phyloP scores from a whole-genome alignment of 1,140 invertebrate genomes.

The Andrena cerasifolii region DNA sequence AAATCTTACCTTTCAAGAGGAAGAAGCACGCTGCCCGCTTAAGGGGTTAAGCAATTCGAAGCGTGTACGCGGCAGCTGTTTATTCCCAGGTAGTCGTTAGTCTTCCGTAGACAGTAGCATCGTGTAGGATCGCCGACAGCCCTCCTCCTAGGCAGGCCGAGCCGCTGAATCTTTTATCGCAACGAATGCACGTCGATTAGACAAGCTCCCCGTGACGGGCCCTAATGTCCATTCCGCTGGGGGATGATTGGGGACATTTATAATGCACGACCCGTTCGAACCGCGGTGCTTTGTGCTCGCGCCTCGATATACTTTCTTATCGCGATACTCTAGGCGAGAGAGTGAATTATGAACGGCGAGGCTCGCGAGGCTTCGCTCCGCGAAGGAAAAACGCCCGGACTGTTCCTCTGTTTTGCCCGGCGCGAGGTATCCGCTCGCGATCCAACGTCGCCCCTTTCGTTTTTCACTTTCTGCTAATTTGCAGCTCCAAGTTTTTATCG shows the following conservation, averaged over 20 bases:
- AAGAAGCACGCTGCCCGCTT: background rate
- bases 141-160: slow-evolving; percentile 17
- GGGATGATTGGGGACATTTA: slow-evolving; percentile 39
- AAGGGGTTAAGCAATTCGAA: background rate
- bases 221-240: background rate
- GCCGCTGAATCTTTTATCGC: slow-evolving; percentile 56
- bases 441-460: background rate
- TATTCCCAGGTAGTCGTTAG: slow-evolving; percentile 56
- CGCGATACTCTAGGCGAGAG: background rate
- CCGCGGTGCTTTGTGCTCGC: background rate
- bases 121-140: slow-evolving; percentile 32
- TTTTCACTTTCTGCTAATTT: background rate
- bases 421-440: background rate
- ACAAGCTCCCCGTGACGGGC: slow-evolving; percentile 48
- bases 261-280: slow-evolving; percentile 26
- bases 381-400: background rate
- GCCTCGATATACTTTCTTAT: slow-evolving; percentile 13
- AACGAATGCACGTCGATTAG: slow-evolving; percentile 51
- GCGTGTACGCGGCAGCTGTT: slow-evolving; percentile 32
- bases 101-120: slow-evolving; percentile 44
- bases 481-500: background rate
- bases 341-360: slow-evolving; percentile 26
- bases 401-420: background rate
- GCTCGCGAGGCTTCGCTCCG: background rate
- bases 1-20: background rate